These are phyloP conservation scores for Geopemphigus sp. DNA, from an alignment of 1,140 invertebrate species.

Conservation along the genomic window DNA sequence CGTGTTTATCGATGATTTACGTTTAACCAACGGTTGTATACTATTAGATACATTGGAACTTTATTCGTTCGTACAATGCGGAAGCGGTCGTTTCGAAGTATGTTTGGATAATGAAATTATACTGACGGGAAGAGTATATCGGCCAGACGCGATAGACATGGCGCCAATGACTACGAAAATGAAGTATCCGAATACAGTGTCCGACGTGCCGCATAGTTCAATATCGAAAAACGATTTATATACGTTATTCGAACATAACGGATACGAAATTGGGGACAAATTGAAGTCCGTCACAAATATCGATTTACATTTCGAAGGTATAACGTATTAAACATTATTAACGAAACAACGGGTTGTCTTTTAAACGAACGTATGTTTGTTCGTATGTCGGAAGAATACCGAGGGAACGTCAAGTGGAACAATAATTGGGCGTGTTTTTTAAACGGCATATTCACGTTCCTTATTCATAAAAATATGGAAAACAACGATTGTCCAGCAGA, in stretches of 20 bases:
- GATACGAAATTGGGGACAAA: conserved; percentile 3
- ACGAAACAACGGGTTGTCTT: neutral
- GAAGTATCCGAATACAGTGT: conserved; percentile 4
- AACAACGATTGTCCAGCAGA: neutral
- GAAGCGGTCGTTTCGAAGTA: conserved; percentile 26
- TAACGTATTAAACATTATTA: neutral
- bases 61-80: conserved; percentile 18
- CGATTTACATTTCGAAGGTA: conserved; percentile 29
- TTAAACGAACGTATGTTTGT: neutral
- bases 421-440: conserved; percentile 20
- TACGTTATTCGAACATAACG: conserved; percentile 10
- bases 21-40: neutral
- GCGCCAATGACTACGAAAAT: neutral
- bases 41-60: conserved; percentile 23
- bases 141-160: conserved; percentile 1
- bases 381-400: conserved; percentile 19
- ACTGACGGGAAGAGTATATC: conserved; percentile 7
- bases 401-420: conserved; percentile 16
- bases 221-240: conserved; percentile 27
- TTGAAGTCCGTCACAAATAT: neutral
- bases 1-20: neutral
- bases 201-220: conserved; percentile 21
- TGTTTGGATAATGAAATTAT: conserved; percentile 2
- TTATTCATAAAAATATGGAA: conserved; percentile 26
- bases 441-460: conserved; percentile 4